phyloP scores from a whole-genome alignment of 2,888 invertebrate genomes.

The Vesta saturnalis region DNA sequence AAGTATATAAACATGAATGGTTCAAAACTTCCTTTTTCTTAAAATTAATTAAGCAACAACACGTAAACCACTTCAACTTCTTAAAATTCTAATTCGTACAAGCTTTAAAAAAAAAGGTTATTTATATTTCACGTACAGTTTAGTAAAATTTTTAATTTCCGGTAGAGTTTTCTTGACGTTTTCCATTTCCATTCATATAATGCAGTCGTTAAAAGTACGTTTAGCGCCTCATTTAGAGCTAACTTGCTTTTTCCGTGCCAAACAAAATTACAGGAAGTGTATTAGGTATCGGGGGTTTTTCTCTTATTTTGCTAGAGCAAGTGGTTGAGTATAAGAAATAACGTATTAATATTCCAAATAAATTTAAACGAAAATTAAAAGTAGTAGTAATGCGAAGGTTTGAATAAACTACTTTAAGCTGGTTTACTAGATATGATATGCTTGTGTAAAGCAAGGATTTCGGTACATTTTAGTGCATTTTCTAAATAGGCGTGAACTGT shows the following conservation, averaged over 20 bases:
- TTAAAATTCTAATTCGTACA: no score
- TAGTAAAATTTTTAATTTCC: slow-evolving; percentile 15
- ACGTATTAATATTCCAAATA: no score
- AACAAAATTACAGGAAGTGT: slow-evolving; percentile 29
- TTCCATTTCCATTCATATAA: slow-evolving; percentile 26
- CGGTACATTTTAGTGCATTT: no score
- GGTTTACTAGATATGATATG: no score
- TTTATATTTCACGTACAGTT: background rate
- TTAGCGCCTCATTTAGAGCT: slow-evolving; percentile 21
- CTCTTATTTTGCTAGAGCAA: background rate
- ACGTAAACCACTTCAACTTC: no score
- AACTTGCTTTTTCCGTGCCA: slow-evolving; percentile 29
- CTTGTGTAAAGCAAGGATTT: no score
- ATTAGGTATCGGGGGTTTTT: slow-evolving; percentile 1
- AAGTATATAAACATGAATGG: background rate
- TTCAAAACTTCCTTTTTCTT: background rate
- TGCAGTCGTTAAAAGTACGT: slow-evolving; percentile 23
- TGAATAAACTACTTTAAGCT: no score
- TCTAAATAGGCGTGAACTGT: no score
- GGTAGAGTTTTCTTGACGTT: slow-evolving; percentile 14
- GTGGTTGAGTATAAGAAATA: no score
- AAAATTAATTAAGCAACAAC: background rate
- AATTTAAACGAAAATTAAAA: no score
- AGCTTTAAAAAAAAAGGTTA: background rate
- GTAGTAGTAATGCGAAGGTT: no score